Percentiles rank a stretch among this genome's conserved stretches.
These are phyloP conservation scores for Globodera rostochiensis DNA, from an alignment of 1,140 invertebrate species.

Conservation along the genomic window DNA sequence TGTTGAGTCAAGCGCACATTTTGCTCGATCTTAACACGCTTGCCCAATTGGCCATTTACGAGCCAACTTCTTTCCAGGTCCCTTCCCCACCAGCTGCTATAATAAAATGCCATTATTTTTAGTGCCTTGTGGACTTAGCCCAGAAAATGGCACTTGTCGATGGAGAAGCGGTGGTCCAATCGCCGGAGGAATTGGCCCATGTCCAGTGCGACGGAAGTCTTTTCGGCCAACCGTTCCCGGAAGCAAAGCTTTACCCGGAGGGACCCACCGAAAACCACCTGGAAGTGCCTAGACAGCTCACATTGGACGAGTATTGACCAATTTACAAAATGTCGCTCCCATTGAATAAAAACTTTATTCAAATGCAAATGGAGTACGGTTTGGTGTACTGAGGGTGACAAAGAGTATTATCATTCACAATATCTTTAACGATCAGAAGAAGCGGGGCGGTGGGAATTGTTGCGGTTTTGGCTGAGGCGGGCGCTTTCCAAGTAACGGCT, in stretches of 20 bases:
- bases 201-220: constrained; percentile 44
- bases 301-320: constrained; percentile 50
- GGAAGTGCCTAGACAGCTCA: constrained; percentile 52
- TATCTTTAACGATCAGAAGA: constrained; percentile 14
- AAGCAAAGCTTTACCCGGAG: constrained; percentile 35
- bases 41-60: constrained; percentile 61
- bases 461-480: constrained; percentile 3
- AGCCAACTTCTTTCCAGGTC: constrained; percentile 59
- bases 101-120: constrained; percentile 30
- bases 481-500: constrained; percentile 15
- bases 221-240: constrained; percentile 53
- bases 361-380: not conserved
- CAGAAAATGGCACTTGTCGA: constrained; percentile 54
- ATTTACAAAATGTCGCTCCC: not conserved
- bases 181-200: constrained; percentile 39
- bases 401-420: not conserved
- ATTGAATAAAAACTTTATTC: constrained; percentile 2
- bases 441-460: constrained; percentile 30
- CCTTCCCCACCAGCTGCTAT: constrained; percentile 20
- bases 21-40: constrained; percentile 54
- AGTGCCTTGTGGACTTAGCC: constrained; percentile 56
- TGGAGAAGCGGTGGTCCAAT: constrained; percentile 41
- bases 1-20: constrained; percentile 57
- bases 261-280: constrained; percentile 54
- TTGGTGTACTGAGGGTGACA: not conserved